These are phyloP conservation scores for Temnothorax longispinosus DNA, from an alignment of 1,140 invertebrate genomes.

Conservation along the genomic window DNA sequence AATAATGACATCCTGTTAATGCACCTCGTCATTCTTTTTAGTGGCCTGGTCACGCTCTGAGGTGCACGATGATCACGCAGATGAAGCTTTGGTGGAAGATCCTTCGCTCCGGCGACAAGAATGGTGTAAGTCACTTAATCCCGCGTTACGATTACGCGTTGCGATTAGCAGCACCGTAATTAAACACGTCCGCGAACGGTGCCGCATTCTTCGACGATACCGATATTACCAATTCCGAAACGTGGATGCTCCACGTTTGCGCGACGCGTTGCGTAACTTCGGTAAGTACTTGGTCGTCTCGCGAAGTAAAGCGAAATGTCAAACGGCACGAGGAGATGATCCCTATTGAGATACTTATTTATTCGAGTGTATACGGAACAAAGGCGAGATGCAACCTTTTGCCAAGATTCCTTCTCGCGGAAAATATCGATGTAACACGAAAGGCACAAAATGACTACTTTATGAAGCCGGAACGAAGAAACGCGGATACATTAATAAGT, in stretches of 20 bases:
- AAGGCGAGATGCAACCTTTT: not conserved
- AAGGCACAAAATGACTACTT: not conserved
- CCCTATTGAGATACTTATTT: not conserved
- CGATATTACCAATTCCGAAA: not conserved
- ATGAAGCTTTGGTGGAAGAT: slow-evolving; percentile 81
- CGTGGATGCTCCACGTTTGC: not conserved
- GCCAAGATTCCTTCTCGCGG: not conserved
- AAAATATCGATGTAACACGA: not conserved
- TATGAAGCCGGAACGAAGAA: not conserved
- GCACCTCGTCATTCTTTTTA: not conserved
- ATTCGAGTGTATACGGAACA: not conserved
- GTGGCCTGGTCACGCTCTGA: not conserved
- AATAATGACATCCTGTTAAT: not conserved
- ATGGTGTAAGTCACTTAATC: slow-evolving; percentile 77
- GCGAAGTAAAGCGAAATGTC: not conserved
- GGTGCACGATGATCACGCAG: slow-evolving; percentile 72
- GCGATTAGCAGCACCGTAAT: not conserved
- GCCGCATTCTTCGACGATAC: not conserved
- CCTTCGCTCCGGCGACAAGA: slow-evolving; percentile 73
- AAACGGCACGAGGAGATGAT: not conserved
- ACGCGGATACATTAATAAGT: not conserved
- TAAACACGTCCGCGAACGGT: not conserved
- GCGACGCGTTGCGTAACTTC: not conserved
- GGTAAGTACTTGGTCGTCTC: not conserved
- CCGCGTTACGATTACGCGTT: not conserved